Conservation (phyloP, 2,113 vertebrate species). For the Melanotaenia duboulayi region DNA sequence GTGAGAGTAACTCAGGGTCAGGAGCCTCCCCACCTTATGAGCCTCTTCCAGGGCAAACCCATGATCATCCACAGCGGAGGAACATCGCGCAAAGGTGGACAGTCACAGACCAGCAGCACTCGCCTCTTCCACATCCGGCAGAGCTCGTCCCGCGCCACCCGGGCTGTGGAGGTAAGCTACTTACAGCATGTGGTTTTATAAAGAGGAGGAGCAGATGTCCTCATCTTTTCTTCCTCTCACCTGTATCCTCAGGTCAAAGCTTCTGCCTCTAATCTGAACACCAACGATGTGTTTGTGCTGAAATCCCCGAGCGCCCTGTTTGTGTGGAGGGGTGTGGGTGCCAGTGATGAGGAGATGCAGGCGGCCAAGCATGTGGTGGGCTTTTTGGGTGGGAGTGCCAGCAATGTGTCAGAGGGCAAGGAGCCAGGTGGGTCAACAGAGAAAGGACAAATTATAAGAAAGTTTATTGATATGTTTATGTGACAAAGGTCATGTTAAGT, state of each 20-base stretch:
- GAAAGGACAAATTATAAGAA: too few species aligned
- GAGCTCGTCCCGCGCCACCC: slow-evolving; percentile 74
- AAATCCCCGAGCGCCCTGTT: slow-evolving; percentile 61
- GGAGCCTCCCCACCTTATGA: slow-evolving; percentile 86
- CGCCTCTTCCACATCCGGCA: slow-evolving; percentile 86
- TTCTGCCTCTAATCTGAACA: slow-evolving; percentile 78
- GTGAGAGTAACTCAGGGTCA: slow-evolving; percentile 86
- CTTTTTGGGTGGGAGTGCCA: slow-evolving; percentile 75
- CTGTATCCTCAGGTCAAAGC: slow-evolving; percentile 65
- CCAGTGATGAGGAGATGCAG: slow-evolving; percentile 75
- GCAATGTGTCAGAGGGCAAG: slow-evolving; percentile 78
- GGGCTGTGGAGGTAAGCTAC: slow-evolving; percentile 82
- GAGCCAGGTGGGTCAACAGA: slow-evolving; percentile 80
- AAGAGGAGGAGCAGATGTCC: not conserved
- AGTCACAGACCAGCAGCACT: slow-evolving; percentile 52
- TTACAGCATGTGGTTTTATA: too few species aligned
- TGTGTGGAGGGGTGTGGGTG: slow-evolving; percentile 81
- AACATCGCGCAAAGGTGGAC: slow-evolving; percentile 80
- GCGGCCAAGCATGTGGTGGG: slow-evolving; percentile 77
- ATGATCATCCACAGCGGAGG: slow-evolving; percentile 84
- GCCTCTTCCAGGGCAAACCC: slow-evolving; percentile 83
- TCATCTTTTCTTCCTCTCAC: not conserved
- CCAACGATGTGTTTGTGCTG: slow-evolving; percentile 85
- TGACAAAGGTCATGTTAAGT: too few species aligned
- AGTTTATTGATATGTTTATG: too few species aligned